phyloP scores from a whole-genome alignment of 2,888 invertebrate genomes.

The Napeogenes sylphis region DNA sequence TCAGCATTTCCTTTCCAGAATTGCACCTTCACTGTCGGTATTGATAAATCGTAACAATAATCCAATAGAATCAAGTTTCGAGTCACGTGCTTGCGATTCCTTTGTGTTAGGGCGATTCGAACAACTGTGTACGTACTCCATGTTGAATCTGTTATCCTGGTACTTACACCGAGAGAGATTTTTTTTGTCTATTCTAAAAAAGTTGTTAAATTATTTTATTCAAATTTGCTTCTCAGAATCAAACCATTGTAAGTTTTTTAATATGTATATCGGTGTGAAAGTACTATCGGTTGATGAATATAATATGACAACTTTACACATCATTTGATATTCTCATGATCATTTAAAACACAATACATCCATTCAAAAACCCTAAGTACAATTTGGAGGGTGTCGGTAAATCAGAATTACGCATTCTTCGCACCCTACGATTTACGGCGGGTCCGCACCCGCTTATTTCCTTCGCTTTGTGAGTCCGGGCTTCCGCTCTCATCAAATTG shows the following conservation, averaged over 20 bases:
- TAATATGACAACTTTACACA: not conserved
- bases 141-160: constrained; percentile 8
- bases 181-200: not conserved
- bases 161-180: not conserved
- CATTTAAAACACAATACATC: constrained; percentile 5
- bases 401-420: constrained; percentile 70
- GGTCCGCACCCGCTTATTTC: constrained; percentile 48
- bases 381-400: constrained; percentile 49
- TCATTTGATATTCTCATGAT: constrained; percentile 8
- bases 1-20: constrained; percentile 4
- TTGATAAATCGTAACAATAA: constrained; percentile 29
- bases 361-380: constrained; percentile 18
- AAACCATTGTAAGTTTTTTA: too few species aligned
- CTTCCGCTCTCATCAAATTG: constrained; percentile 39
- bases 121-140: constrained; percentile 10
- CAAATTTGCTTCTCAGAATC: too few species aligned
- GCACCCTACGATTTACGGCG: constrained; percentile 57
- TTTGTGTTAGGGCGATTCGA: constrained; percentile 44
- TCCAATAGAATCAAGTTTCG: constrained; percentile 25
- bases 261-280: too few species aligned
- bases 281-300: not conserved
- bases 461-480: constrained; percentile 33
- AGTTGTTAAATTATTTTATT: too few species aligned
- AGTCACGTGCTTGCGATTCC: constrained; percentile 46
- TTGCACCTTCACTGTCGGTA: constrained; percentile 18